These are phyloP conservation scores for Sinocyclocheilus rhinocerous DNA, from an alignment of 2,113 vertebrate genomes.

Conservation along the genomic window DNA sequence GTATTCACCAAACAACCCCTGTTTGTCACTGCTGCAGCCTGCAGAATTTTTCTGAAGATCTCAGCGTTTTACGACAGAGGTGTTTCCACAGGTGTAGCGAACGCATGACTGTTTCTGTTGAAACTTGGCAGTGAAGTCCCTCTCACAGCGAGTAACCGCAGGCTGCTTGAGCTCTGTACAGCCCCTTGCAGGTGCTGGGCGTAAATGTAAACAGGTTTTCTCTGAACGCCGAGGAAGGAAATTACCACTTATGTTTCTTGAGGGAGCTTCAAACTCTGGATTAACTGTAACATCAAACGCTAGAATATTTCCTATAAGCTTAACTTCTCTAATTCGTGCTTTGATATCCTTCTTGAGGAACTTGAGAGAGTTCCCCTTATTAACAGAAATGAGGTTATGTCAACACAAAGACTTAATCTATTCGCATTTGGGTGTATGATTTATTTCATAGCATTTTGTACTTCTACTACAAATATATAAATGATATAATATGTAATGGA, in stretches of 20 bases:
- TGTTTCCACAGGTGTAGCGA: constrained; percentile 44
- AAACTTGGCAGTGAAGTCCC: constrained; percentile 33
- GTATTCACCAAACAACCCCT: constrained; percentile 11
- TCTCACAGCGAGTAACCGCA: constrained; percentile 1
- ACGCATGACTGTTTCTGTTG: constrained; percentile 53
- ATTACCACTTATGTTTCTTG: constrained; percentile 29
- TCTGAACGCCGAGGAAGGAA: constrained; percentile 23
- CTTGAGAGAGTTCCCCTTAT: constrained; percentile 10
- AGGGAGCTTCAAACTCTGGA: constrained; percentile 16
- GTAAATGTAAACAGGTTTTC: not conserved
- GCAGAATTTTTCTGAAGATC: constrained; percentile 25
- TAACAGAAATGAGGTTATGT: constrained; percentile 11
- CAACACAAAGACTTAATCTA: not conserved
- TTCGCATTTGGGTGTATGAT: not conserved
- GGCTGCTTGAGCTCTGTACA: constrained; percentile 8
- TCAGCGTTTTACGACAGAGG: constrained; percentile 38
- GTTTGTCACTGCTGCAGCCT: not conserved
- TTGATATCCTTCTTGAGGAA: constrained; percentile 7
- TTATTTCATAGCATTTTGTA: not conserved
- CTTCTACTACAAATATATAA: not conserved
- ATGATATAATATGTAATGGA: not conserved
- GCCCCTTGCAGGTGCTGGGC: not conserved
- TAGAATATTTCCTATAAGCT: constrained; percentile 19
- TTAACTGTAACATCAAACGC: constrained; percentile 35
- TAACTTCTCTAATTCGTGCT: constrained; percentile 6